These are phyloP conservation scores for Hipposideros larvatus DNA, from an alignment of 2,797 vertebrate species.

Conservation along the genomic window DNA sequence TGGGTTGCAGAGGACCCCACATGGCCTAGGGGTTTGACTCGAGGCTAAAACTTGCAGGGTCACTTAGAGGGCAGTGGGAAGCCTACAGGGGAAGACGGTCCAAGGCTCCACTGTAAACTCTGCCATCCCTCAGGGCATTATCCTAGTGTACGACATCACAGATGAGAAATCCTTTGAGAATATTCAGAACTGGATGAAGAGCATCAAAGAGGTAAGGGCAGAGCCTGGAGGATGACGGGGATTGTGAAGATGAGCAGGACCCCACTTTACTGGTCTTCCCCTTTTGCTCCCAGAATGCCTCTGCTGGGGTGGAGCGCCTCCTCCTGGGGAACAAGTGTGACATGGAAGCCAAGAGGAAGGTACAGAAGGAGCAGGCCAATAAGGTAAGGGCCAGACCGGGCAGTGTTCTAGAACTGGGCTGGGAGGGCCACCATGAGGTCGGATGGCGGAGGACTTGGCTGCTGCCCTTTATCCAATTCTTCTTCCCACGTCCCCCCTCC, in stretches of 20 bases:
- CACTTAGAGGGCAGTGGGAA: neutral
- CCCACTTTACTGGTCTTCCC: neutral
- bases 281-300: constrained; percentile 91
- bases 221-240: neutral
- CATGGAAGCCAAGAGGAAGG: constrained; percentile 94
- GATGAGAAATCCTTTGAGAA: constrained; percentile 97
- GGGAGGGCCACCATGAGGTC: rapidly evolving
- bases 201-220: constrained; percentile 93
- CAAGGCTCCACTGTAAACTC: neutral
- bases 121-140: constrained; percentile 92
- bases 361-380: constrained; percentile 93
- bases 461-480: neutral
- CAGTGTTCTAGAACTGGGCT: no score
- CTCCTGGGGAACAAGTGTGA: constrained; percentile 98
- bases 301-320: constrained; percentile 94
- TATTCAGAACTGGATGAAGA: constrained; percentile 99
- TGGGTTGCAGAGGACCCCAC: neutral
- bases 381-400: constrained; percentile 88
- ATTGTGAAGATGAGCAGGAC: neutral
- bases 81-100: neutral
- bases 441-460: neutral
- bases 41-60: neutral
- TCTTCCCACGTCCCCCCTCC: constrained; percentile 57
- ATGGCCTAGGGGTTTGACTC: neutral
- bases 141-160: constrained; percentile 98